These are phyloP conservation scores for Carollia perspicillata DNA, from an alignment of 2,113 vertebrate genomes.

Conservation along the genomic window DNA sequence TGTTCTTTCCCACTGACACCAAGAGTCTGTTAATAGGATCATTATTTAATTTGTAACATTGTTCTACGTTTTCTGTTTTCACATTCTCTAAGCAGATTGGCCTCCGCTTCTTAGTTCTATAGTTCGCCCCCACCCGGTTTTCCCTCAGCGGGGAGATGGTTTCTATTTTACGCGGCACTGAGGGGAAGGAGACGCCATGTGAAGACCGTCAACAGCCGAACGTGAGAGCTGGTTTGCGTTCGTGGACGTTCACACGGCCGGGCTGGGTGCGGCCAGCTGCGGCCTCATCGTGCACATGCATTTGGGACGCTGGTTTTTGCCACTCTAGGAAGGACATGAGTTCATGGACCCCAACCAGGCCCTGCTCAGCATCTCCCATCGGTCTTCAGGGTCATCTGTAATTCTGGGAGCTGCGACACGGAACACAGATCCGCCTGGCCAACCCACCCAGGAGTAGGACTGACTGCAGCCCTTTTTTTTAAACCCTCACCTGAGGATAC, in stretches of 20 bases:
- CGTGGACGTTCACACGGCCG: background rate
- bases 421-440: background rate
- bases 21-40: background rate
- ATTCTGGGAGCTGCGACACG: background rate
- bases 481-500: background rate
- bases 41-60: background rate
- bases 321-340: background rate
- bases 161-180: background rate
- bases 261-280: background rate
- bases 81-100: background rate
- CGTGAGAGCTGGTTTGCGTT: fast-evolving
- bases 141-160: background rate
- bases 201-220: background rate
- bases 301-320: fast-evolving
- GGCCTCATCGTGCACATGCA: background rate
- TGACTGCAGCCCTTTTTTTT: background rate
- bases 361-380: background rate
- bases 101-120: background rate
- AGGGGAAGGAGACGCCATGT: background rate
- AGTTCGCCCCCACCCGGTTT: background rate
- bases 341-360: background rate
- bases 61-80: background rate
- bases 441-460: background rate
- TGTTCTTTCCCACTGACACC: background rate
- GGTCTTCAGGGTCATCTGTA: background rate